Conservation (phyloP, 92 coral and sea anemone species). For the Blastomussa wellsi region DNA sequence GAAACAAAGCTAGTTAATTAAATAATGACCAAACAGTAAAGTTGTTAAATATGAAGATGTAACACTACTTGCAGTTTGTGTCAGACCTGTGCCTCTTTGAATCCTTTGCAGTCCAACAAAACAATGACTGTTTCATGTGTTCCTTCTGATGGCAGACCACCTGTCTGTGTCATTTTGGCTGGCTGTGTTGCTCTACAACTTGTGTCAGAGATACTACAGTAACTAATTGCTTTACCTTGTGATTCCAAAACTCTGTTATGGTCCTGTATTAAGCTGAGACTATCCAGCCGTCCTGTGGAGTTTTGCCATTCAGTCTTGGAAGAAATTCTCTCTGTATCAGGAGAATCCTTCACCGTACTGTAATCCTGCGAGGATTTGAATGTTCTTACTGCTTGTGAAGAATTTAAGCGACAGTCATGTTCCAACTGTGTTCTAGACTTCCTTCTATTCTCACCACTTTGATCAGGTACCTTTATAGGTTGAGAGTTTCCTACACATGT, state of each 20-base stretch:
- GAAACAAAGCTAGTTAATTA: background rate
- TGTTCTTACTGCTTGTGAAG: background rate
- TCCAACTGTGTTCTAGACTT: slow-evolving; percentile 17
- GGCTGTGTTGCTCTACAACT: background rate
- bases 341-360: background rate
- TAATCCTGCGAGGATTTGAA: background rate
- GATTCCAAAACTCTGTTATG: slow-evolving; percentile 1
- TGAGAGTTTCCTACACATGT: slow-evolving; percentile 1
- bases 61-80: background rate
- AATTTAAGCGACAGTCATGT: slow-evolving; percentile 7
- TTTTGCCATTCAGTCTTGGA: background rate
- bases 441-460: background rate
- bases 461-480: background rate
- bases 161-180: background rate
- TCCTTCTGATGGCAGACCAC: slow-evolving; percentile 3
- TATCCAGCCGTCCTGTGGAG: background rate
- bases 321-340: background rate
- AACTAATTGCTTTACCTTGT: slow-evolving; percentile 23
- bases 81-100: slow-evolving; percentile 34
- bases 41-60: slow-evolving; percentile 7
- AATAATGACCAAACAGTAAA: slow-evolving; percentile 8
- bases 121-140: slow-evolving; percentile 24
- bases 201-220: slow-evolving; percentile 1
- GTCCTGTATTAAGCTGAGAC: background rate
- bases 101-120: slow-evolving; percentile 3